These are phyloP conservation scores for Prietella phreatophila DNA, from an alignment of 2,113 vertebrate species.

Conservation along the genomic window DNA sequence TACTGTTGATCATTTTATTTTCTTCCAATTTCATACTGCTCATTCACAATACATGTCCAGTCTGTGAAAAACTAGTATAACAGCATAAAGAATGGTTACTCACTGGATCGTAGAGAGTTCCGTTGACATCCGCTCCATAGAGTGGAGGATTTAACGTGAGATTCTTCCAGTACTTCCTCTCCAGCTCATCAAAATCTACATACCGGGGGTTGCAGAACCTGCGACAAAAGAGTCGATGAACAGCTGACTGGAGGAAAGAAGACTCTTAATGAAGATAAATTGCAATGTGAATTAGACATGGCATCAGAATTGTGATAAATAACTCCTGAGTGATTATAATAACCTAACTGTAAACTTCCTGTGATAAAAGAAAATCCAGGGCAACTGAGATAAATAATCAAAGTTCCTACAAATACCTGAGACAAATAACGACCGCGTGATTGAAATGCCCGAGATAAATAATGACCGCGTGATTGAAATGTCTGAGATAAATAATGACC, in stretches of 20 bases:
- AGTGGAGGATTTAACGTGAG: slow-evolving; percentile 94
- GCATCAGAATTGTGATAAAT: background rate
- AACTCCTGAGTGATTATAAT: background rate
- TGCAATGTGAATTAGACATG: background rate
- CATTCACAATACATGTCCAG: background rate
- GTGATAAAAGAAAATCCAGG: background rate
- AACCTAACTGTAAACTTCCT: background rate
- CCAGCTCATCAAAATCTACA: slow-evolving; percentile 90
- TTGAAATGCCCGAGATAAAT: background rate
- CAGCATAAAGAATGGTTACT: slow-evolving; percentile 46
- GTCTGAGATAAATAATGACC: background rate
- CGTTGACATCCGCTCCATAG: slow-evolving; percentile 93
- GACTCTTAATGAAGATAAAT: background rate
- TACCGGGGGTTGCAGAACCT: slow-evolving; percentile 91
- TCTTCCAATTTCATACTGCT: background rate
- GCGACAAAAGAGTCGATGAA: background rate
- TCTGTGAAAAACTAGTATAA: background rate
- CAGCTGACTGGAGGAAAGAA: background rate
- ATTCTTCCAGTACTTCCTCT: slow-evolving; percentile 98
- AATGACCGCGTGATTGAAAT: background rate
- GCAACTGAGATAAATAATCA: background rate
- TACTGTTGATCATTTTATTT: background rate
- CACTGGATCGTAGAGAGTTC: slow-evolving; percentile 89
- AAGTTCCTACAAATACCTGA: background rate
- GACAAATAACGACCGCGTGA: background rate